Evolutionary conservation across 2,797 vertebrate genomes (phyloP).

Genomic region (Notolabrus celidotus): DNA sequence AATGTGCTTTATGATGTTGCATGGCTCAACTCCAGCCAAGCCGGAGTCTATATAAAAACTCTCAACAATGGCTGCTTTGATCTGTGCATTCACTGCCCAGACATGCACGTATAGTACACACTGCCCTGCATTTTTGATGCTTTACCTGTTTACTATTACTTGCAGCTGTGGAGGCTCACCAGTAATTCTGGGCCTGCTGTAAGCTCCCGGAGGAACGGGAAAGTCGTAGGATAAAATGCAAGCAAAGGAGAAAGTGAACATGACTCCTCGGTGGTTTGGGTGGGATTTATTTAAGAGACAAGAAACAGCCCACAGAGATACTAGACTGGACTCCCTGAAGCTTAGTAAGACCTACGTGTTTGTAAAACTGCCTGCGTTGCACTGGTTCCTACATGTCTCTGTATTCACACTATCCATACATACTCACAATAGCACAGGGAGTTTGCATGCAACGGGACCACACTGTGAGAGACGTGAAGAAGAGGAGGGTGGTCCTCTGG

Average conservation of each 20-base stretch:
- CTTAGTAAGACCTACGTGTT: constrained; percentile 42
- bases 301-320: constrained; percentile 51
- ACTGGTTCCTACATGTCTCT: constrained; percentile 68
- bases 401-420: constrained; percentile 41
- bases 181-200: constrained; percentile 39
- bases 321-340: constrained; percentile 38
- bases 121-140: constrained; percentile 50
- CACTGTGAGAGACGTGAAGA: constrained; percentile 46
- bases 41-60: constrained; percentile 58
- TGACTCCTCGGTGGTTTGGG: constrained; percentile 56
- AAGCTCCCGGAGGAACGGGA: constrained; percentile 18
- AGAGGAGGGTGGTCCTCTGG: constrained; percentile 75
- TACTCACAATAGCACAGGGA: constrained; percentile 26
- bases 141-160: constrained; percentile 65
- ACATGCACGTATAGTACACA: constrained; percentile 45
- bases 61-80: constrained; percentile 76
- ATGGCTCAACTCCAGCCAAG: constrained; percentile 68
- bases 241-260: constrained; percentile 37
- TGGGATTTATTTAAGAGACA: constrained; percentile 53
- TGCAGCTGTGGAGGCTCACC: constrained; percentile 48
- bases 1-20: constrained; percentile 70
- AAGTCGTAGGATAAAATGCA: constrained; percentile 15
- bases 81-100: constrained; percentile 33
- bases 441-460: constrained; percentile 62
- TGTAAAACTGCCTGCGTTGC: constrained; percentile 41